These are phyloP conservation scores for Petaurus breviceps DNA, from an alignment of 2,113 vertebrate genomes.

Conservation along the genomic window DNA sequence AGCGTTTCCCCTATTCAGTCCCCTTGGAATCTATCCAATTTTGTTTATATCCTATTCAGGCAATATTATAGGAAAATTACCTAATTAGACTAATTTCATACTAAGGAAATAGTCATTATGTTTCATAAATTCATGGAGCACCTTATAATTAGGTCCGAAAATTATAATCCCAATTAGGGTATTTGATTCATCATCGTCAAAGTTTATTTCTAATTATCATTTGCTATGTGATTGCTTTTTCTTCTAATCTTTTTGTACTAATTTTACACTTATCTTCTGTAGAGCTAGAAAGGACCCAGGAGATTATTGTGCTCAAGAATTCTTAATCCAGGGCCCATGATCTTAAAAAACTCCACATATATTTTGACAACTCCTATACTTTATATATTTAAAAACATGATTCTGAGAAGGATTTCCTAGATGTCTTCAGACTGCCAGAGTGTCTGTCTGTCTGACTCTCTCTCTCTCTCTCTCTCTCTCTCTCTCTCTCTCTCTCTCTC, in stretches of 20 bases:
- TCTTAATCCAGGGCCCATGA: background rate
- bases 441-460: too few relatives aligned
- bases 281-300: background rate
- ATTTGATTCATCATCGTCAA: slow-evolving; percentile 15
- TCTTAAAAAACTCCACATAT: rapidly evolving
- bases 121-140: slow-evolving; percentile 46
- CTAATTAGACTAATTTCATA: slow-evolving; percentile 29
- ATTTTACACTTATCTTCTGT: background rate
- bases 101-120: slow-evolving; percentile 42
- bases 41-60: background rate
- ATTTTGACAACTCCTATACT: background rate
- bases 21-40: slow-evolving; percentile 28
- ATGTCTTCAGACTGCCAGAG: background rate
- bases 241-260: slow-evolving; percentile 9
- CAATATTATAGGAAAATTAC: slow-evolving; percentile 24
- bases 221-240: background rate
- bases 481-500: too few relatives aligned
- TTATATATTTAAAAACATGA: background rate
- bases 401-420: background rate
- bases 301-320: background rate
- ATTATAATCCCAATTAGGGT: slow-evolving; percentile 34
- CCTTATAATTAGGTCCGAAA: slow-evolving; percentile 44
- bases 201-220: slow-evolving; percentile 1
- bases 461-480: too few relatives aligned
- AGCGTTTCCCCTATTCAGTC: slow-evolving; percentile 5